Conservation (phyloP, 1,140 invertebrate species). For the Saccostrea glomerata region DNA sequence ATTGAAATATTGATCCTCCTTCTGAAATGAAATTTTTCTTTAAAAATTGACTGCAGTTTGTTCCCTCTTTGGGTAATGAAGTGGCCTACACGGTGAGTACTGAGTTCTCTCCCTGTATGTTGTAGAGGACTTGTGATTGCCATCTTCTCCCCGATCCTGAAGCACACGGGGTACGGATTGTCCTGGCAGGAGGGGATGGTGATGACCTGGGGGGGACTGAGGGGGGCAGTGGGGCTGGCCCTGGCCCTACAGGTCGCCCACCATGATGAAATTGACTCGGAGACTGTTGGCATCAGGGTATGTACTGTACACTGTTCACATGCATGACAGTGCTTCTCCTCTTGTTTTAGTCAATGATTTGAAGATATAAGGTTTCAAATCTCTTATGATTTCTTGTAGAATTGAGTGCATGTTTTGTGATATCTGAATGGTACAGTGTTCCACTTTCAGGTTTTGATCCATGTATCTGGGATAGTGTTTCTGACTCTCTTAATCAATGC, state of each 20-base stretch:
- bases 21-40: too few relatives aligned
- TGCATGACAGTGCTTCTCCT: too few relatives aligned
- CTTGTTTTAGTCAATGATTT: too few relatives aligned
- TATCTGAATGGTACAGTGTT: neutral
- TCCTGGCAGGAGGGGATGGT: slow-evolving; percentile 78
- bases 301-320: neutral
- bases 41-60: too few relatives aligned
- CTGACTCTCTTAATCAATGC: slow-evolving; percentile 79
- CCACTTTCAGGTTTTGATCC: slow-evolving; percentile 76
- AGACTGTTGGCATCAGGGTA: slow-evolving; percentile 66
- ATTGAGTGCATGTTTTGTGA: neutral
- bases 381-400: too few relatives aligned
- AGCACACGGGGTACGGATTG: slow-evolving; percentile 78
- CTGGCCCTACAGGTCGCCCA: slow-evolving; percentile 78
- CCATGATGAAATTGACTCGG: slow-evolving; percentile 66
- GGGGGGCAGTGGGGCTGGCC: slow-evolving; percentile 80
- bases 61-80: too few relatives aligned
- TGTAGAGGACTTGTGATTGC: slow-evolving; percentile 74
- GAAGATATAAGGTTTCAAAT: too few relatives aligned
- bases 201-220: slow-evolving; percentile 80
- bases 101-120: neutral
- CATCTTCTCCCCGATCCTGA: slow-evolving; percentile 78
- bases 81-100: too few relatives aligned
- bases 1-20: too few relatives aligned
- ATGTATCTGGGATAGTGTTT: slow-evolving; percentile 78